phyloP scores from a whole-genome alignment of 2,888 invertebrate genomes.

The Theristus sp. region DNA sequence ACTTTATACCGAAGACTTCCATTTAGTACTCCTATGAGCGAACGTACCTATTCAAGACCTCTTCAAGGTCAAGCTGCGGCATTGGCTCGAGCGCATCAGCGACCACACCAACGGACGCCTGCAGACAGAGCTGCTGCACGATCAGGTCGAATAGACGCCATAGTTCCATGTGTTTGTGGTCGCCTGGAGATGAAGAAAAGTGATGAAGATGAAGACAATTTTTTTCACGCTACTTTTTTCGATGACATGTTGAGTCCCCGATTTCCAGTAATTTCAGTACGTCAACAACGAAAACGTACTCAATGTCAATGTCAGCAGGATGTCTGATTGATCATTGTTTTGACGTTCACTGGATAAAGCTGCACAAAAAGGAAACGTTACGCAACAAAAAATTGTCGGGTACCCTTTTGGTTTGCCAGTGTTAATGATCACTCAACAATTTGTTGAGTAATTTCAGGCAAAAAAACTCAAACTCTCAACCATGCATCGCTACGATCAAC shows the following conservation, averaged over 20 bases:
- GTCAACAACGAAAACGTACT: too few relatives aligned
- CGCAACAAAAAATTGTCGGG: neutral
- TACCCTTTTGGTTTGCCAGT: too few relatives aligned
- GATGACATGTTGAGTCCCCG: too few relatives aligned
- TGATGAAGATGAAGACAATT: too few relatives aligned
- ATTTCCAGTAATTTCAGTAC: too few relatives aligned
- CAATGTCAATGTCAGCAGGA: too few relatives aligned
- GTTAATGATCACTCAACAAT: too few relatives aligned
- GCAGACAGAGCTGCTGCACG: slow-evolving; percentile 69
- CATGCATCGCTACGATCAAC: too few relatives aligned
- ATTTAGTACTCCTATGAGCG: too few relatives aligned
- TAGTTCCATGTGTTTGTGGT: slow-evolving; percentile 68
- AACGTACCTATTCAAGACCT: slow-evolving; percentile 13
- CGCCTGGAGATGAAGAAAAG: slow-evolving; percentile 41
- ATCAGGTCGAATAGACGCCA: slow-evolving; percentile 86
- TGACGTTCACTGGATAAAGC: neutral
- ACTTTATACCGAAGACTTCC: too few relatives aligned
- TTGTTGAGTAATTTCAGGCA: neutral
- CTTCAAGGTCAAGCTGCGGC: slow-evolving; percentile 18
- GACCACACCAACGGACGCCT: slow-evolving; percentile 17
- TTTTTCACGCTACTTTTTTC: too few relatives aligned
- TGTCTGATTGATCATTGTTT: too few relatives aligned
- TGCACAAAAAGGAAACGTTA: neutral
- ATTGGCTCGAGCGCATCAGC: slow-evolving; percentile 13
- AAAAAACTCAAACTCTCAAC: neutral